Conservation (phyloP, 1,140 invertebrate genomes). For the Sycobia sp. region DNA sequence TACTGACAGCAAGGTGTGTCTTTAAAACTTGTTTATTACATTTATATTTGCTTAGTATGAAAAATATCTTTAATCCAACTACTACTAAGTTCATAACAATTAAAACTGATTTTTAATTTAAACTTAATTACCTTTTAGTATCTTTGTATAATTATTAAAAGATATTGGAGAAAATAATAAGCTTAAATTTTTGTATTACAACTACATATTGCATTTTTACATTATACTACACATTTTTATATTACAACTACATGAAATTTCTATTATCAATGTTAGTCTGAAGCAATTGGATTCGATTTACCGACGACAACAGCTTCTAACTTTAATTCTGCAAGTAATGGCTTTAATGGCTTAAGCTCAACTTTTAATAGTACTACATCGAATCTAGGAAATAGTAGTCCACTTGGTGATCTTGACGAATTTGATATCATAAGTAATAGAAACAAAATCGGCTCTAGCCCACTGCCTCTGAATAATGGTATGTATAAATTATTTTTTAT, state of each 20-base stretch:
- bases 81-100: background rate
- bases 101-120: background rate
- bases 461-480: conserved; percentile 58
- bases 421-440: conserved; percentile 82
- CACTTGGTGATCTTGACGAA: conserved; percentile 78
- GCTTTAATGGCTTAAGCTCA: conserved; percentile 51
- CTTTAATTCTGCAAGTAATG: conserved; percentile 52
- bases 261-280: conserved; percentile 39
- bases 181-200: no score
- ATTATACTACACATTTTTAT: no score
- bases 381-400: conserved; percentile 58
- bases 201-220: no score
- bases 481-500: conserved; percentile 22
- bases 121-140: background rate
- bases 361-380: conserved; percentile 51
- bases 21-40: background rate
- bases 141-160: no score
- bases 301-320: conserved; percentile 42
- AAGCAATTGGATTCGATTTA: conserved; percentile 54
- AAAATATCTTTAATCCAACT: background rate
- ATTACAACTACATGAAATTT: no score
- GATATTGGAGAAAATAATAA: no score
- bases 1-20: conserved; percentile 44
- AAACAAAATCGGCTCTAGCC: conserved; percentile 58
- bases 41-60: background rate